Percentiles rank a stretch among this genome's conserved stretches.
These are phyloP conservation scores for Apeira syringaria DNA, from an alignment of 2,888 invertebrate genomes.

Conservation along the genomic window DNA sequence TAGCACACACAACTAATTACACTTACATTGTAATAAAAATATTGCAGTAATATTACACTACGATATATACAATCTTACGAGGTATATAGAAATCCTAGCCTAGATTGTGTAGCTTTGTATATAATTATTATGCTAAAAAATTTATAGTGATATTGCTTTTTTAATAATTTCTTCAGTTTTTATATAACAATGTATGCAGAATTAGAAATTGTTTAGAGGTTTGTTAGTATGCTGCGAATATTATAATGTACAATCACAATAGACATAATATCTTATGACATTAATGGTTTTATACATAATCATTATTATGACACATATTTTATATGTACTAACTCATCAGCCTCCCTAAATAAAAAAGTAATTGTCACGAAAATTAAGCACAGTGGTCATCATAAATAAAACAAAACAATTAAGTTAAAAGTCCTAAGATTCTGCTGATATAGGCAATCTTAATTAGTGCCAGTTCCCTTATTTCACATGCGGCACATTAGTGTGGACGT, in stretches of 20 bases:
- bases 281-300: too few species aligned
- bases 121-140: slow-evolving; percentile 49
- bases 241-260: slow-evolving; percentile 30
- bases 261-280: not conserved
- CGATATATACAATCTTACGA: slow-evolving; percentile 11
- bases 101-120: slow-evolving; percentile 55
- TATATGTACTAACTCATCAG: too few species aligned
- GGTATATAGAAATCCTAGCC: slow-evolving; percentile 19
- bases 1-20: slow-evolving; percentile 3
- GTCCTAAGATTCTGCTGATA: too few species aligned
- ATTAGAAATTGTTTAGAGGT: slow-evolving; percentile 42
- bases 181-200: slow-evolving; percentile 32
- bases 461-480: too few species aligned
- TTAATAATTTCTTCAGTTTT: slow-evolving; percentile 44
- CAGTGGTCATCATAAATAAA: too few species aligned
- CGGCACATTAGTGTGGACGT: too few species aligned
- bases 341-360: too few species aligned
- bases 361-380: too few species aligned
- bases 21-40: not conserved
- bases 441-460: too few species aligned
- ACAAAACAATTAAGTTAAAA: too few species aligned
- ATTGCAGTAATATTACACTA: slow-evolving; percentile 13
- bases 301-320: too few species aligned
- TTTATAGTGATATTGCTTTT: slow-evolving; percentile 49
- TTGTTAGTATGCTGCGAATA: slow-evolving; percentile 46